Percentiles rank a stretch among this genome's conserved stretches.
Conservation (phyloP, 2,888 invertebrate species). For the Cataglyphis rosenhaueri region DNA sequence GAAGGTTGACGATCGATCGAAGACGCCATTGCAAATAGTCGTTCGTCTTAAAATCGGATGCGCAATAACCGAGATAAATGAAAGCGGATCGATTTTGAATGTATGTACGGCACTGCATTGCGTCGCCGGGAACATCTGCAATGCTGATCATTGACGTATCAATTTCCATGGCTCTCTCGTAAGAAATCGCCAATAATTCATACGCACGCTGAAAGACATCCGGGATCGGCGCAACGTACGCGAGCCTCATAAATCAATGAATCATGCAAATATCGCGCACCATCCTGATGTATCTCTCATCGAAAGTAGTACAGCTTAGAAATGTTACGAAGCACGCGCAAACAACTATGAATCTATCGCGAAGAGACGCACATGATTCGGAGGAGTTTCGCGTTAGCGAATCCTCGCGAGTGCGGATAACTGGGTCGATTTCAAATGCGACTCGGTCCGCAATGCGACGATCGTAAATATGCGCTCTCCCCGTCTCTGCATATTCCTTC, state of each 20-base stretch:
- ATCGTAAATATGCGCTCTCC: slow-evolving; percentile 74
- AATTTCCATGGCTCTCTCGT: slow-evolving; percentile 39
- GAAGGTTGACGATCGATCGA: slow-evolving; percentile 23
- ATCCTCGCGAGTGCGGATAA: slow-evolving; percentile 71
- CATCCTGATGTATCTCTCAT: slow-evolving; percentile 44
- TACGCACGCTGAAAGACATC: slow-evolving; percentile 45
- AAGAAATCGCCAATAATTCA: slow-evolving; percentile 51
- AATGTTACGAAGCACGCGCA: slow-evolving; percentile 33
- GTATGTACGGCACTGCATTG: slow-evolving; percentile 41
- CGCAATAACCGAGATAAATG: slow-evolving; percentile 46
- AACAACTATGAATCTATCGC: slow-evolving; percentile 43
- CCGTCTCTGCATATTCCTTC: slow-evolving; percentile 10
- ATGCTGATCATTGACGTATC: slow-evolving; percentile 51
- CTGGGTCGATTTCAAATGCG: slow-evolving; percentile 74
- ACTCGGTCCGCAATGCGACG: slow-evolving; percentile 80
- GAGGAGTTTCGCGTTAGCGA: slow-evolving; percentile 60
- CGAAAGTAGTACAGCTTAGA: slow-evolving; percentile 50
- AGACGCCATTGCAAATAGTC: slow-evolving; percentile 12
- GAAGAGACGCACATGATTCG: slow-evolving; percentile 13
- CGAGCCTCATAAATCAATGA: slow-evolving; percentile 29
- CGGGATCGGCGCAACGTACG: slow-evolving; percentile 26
- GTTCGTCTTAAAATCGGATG: slow-evolving; percentile 20
- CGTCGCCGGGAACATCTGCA: slow-evolving; percentile 49
- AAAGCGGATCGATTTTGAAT: slow-evolving; percentile 32
- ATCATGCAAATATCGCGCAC: slow-evolving; percentile 56